Base-by-base conservation (phyloP, 2,888 invertebrate genomes). In the Ditula angustiorana region DNA sequence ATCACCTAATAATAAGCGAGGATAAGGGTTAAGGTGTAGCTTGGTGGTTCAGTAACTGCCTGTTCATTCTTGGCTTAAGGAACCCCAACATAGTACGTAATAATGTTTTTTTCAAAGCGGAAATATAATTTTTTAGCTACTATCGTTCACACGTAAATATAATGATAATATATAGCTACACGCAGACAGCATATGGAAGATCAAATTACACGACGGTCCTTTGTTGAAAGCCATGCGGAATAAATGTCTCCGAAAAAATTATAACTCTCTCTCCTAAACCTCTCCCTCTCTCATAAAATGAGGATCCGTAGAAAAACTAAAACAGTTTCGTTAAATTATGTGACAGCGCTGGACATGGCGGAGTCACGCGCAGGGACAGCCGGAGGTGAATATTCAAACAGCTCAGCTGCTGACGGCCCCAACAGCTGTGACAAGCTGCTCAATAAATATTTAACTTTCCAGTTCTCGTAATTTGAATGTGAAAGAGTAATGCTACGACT, bases 381-480 rank as follows among this genome's bases (percentile, higher is more conserved):
- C 21, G 30, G 13, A 28, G 57, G 23, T 46, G 57, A 57, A 57
- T 57, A 46, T 33, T 57, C 46, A 44, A 30, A 30, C 26, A 21
- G 8, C 41, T 41, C 2, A 5, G 10, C 35, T 8, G 8, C n/a
- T n/a, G n/a, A n/a, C 24, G 21, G 2, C 47, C 5, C 35, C 26
- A 19, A 26, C 26, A 26, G 59, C 24, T 16, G 57, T 16, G 16
- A 60, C 59, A 21, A 28, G 23, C 52, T 16, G 44, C 5, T 52
- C 52, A 11, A 30, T 61, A 52, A 52, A 61, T 61, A 61, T 61
- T 61, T 49, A 47, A 49, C 16, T 49, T 35, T 21, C 7, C 2
- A 13, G 13, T 7, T 19, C 5, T 10, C 16, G 2, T 41, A 19
- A 19, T 41, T 41, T 8, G 10, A 41, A 16, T 16, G 19, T 8